phyloP scores from a whole-genome alignment of 2,113 vertebrate species.

The Psettodes erumei region DNA sequence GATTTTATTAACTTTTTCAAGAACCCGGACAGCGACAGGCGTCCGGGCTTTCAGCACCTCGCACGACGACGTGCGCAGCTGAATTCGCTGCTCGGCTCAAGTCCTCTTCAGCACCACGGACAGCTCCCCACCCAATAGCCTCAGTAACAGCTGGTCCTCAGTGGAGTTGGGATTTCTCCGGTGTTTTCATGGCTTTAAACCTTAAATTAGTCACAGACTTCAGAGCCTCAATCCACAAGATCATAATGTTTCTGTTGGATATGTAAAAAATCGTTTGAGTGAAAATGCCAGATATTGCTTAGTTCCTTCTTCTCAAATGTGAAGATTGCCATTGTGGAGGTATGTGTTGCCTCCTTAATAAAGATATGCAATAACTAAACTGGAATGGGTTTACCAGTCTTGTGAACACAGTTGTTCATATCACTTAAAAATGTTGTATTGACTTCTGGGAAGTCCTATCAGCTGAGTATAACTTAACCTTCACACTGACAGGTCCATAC shows the following conservation, averaged over 20 bases:
- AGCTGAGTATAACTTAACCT: neutral
- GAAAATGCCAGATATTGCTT: neutral
- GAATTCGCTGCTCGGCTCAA: neutral
- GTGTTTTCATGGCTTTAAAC: constrained; percentile 28
- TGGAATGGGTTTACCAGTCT: no score
- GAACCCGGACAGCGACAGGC: no score
- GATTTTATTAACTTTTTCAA: no score
- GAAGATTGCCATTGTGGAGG: neutral
- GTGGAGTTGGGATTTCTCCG: constrained; percentile 11
- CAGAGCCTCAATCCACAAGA: neutral
- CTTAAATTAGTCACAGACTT: constrained; percentile 16
- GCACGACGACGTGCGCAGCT: constrained; percentile 41
- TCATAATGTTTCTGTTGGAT: neutral
- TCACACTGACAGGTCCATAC: neutral
- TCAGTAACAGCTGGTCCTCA: constrained; percentile 30
- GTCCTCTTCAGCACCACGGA: constrained; percentile 55
- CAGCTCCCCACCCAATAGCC: constrained; percentile 34
- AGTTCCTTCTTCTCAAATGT: neutral
- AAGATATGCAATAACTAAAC: neutral
- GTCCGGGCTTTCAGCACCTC: constrained; percentile 32
- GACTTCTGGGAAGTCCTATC: neutral
- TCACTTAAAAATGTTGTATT: neutral
- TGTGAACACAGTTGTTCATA: neutral
- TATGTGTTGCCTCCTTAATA: neutral
- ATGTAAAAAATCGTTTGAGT: neutral